Percentiles rank a stretch among this genome's conserved stretches.
phyloP scores from a whole-genome alignment of 2,888 invertebrate species.

The Hyppa rectilinea region DNA sequence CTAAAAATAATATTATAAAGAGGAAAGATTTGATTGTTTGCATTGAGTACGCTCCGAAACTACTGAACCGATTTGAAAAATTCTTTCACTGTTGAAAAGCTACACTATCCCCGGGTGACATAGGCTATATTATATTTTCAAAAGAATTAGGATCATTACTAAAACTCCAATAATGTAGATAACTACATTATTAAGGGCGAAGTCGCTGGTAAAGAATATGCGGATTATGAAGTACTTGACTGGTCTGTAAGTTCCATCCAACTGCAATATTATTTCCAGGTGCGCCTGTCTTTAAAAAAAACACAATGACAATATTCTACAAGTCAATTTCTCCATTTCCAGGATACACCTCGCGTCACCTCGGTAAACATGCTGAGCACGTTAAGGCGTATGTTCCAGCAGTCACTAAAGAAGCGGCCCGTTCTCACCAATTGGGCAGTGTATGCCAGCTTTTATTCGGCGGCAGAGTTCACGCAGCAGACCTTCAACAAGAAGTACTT shows the following conservation, averaged over 20 bases:
- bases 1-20: no score
- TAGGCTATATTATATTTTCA: no score
- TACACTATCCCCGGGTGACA: no score
- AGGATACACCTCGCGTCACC: slow-evolving; percentile 21
- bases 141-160: no score
- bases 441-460: slow-evolving; percentile 94
- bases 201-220: no score
- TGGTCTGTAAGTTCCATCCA: background rate
- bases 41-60: no score
- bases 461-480: slow-evolving; percentile 95
- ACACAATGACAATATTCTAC: background rate
- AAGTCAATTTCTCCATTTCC: background rate
- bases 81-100: no score
- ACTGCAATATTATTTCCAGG: background rate
- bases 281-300: background rate
- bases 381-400: slow-evolving; percentile 71
- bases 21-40: no score
- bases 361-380: slow-evolving; percentile 70
- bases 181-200: no score
- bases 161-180: no score
- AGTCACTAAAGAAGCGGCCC: slow-evolving; percentile 86
- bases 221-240: background rate
- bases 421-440: slow-evolving; percentile 91
- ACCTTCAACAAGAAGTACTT: slow-evolving; percentile 92
- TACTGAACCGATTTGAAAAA: no score